Base-by-base conservation (phyloP, 2,113 vertebrate genomes). In the Suncus etruscus region DNA sequence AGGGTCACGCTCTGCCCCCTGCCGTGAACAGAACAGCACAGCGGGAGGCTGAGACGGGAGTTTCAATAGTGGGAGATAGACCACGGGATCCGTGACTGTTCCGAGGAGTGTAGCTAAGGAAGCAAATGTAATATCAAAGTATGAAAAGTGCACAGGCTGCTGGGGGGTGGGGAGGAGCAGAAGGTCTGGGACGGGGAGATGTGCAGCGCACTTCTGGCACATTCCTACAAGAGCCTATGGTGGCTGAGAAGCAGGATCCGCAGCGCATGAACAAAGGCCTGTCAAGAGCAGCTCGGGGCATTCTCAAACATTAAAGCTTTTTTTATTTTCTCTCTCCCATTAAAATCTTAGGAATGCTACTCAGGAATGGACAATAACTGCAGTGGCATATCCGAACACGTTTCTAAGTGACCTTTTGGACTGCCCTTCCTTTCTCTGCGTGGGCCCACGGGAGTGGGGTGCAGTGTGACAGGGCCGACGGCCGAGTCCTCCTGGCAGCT, bases 61-160 rank as follows among this genome's bases (percentile, higher is more conserved):
- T 95, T 79, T 95, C 47, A 73, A 89, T 73, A 90, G 94, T 94
- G 95, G 61, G 27, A 96, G 97, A 98, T 97, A 98, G 98, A 98
- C 97, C 97, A 97, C 94, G 96, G 97, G 96, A 96, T 97, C 94
- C 69, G 98, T 97, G 98, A 97, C 97, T 92, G 97, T 97, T 97
- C 98, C 98, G 98, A 97, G 80, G 94, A 66, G 91, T 96, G 97
- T 97, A 98, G 98, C 96, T 96, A 96, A 97, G 96, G 97, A 97
- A 97, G 95, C 97, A 95, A 97, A 97, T 98, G 96, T 96, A 98
- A 98, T 98, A 98, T 90, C 97, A 97, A 98, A 98, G 97, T 98
- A 98, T 98, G 97, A 97, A 99, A 99, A 99, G 98, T 99, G 99
- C 98, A 99, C 98, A 98, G 97, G 97, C 98, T 98, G 98, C 97